These are phyloP conservation scores for Ataeniobius toweri DNA, from an alignment of 2,797 vertebrate genomes.

Conservation along the genomic window DNA sequence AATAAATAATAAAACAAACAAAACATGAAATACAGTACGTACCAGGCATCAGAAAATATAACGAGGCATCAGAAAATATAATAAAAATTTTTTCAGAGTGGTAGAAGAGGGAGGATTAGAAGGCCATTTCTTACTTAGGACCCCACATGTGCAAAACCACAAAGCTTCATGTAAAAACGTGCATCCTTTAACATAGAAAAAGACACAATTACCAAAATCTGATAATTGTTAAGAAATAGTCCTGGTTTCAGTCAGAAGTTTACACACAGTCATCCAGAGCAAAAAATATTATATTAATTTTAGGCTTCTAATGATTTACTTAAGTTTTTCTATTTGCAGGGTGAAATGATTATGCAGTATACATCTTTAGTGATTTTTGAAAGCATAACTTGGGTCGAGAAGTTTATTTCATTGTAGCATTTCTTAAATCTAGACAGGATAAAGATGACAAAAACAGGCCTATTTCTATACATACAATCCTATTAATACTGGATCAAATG, in stretches of 20 bases:
- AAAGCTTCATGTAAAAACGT: constrained; percentile 77
- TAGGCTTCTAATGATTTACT: not conserved
- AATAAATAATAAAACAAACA: constrained; percentile 10
- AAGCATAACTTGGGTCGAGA: too few species aligned
- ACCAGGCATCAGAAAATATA: constrained; percentile 58
- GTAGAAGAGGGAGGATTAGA: constrained; percentile 58
- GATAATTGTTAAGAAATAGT: constrained; percentile 35
- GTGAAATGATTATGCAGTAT: not conserved
- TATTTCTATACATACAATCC: not conserved
- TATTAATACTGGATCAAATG: too few species aligned
- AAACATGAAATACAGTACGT: constrained; percentile 39
- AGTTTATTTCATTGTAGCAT: not conserved
- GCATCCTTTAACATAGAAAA: constrained; percentile 70
- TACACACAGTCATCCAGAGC: not conserved
- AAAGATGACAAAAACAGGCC: not conserved
- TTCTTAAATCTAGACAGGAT: not conserved
- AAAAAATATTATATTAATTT: not conserved
- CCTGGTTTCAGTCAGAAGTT: not conserved
- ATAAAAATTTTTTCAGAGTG: constrained; percentile 57
- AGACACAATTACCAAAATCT: constrained; percentile 57
- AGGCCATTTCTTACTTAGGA: constrained; percentile 76
- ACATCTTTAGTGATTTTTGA: not conserved
- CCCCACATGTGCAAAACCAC: constrained; percentile 80
- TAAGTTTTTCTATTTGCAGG: not conserved
- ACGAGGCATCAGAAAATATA: constrained; percentile 53